Base-by-base conservation (phyloP, 92 coral and sea anemone species). In the Porites divaricata region DNA sequence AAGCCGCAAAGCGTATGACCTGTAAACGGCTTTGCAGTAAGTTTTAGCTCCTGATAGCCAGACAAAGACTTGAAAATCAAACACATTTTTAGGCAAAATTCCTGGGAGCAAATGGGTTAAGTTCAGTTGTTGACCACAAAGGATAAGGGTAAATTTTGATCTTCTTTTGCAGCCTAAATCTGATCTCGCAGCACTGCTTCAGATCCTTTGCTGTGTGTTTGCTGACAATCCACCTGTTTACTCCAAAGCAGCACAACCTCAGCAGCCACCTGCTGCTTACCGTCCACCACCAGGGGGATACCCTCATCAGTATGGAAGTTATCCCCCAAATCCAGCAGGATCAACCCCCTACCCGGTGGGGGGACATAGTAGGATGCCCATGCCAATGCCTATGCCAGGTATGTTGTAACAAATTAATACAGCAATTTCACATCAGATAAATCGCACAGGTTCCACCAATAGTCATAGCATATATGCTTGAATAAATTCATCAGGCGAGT, bases 141-240 rank as follows among this genome's bases (percentile, higher is more conserved):
- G 45, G 45, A 28, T 28, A 28, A 28, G 41, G 41, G 41, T 28
- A 28, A 5, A 0, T 28, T 28, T 4, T 28, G 41, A 35, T 35
- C 45, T 35, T 35, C 45, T 76, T 74, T 89, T 93, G 22, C 67
- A 96, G 99, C 99, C 99, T 21, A 83, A 75, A 66, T 94, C 98
- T 74, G 99, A 96, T 80, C 87, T 96, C 9, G 83, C 95, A 57
- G 96, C 95, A 20, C 75, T 96, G 68, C 87, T 96, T 58, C 99
- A 96, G 85, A 75, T 96, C 25, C 79, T 96, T 35, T 84, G 96
- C 62, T 87, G 98, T n/a, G 74, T 92, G 45, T 96, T 96, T 87
- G 99, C 99, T 52, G 96, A 92, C 41, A 88, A 87, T 22, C 93
- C 98, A 1, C 99, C 99, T 25, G 99, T 96, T 13, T 96, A 90